Evolutionary conservation across 2,888 invertebrate species (phyloP), one percentile per base, ranked within the genome.

Genomic region (Watsonalla cultraria): DNA sequence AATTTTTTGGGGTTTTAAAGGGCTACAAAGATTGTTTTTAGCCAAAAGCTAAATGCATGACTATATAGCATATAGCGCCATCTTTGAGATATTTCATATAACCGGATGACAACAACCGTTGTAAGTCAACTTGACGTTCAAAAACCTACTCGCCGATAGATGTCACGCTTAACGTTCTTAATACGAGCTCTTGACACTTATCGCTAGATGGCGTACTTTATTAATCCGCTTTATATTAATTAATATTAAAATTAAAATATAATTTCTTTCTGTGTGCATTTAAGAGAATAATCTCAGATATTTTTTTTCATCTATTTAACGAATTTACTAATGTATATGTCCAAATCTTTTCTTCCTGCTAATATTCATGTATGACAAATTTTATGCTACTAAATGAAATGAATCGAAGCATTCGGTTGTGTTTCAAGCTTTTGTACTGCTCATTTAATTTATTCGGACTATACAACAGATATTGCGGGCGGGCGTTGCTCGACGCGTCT

Each of bases 401-500:
- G 48, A 57, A 50, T 52, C 24, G 11, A 39, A 7, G 14, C 39
- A 47, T 14, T 11, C 47, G 24, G 49, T 45, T n/a, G 42, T 53
- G 33, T 49, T 4, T 7, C 45, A 13, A 33, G 34, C 13, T 51
- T 37, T 42, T 9, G 7, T 13, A 49, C 60, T 59, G 14, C 39
- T 51, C 24, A 4, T 51, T 46, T 2, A 52, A 63, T 54, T 72
- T 61, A 11, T 52, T 57, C 47, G 61, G 56, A 15, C 15, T 62
- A 51, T 62, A 71, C 24, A 24, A 49, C 57, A 53, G 57, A 61
- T 49, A 59, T 62, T 69, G 68, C 75, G 68, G 72, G 74, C 72
- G 77, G 72, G 74, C 72, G 77, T 76, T 74, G 74, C 65, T 75
- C 68, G 66, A 64, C 56, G 66, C 69, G 66, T 65, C 63, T 62